Evolutionary conservation across 2,797 vertebrate species (phyloP).

Genomic region (Onychomys torridus): DNA sequence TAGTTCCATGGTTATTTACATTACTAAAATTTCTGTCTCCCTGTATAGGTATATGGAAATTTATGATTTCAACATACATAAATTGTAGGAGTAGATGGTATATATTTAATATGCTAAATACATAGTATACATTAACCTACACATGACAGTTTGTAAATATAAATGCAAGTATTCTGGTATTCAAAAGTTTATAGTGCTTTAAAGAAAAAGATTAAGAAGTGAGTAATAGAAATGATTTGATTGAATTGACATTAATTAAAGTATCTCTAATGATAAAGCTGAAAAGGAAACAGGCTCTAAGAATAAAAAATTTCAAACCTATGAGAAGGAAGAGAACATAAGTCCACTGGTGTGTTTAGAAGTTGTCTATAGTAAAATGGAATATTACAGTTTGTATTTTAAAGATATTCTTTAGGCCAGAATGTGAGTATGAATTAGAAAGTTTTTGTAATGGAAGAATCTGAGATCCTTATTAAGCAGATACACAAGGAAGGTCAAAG

Average conservation of each 20-base stretch:
- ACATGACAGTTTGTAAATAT: background rate
- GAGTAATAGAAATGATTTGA: background rate
- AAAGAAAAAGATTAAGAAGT: background rate
- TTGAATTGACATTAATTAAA: background rate
- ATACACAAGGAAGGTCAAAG: rapidly evolving
- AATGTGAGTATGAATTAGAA: background rate
- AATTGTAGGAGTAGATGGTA: background rate
- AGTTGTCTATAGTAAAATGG: background rate
- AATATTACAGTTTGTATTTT: background rate
- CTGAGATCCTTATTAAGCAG: background rate
- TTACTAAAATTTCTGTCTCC: background rate
- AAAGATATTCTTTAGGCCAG: background rate
- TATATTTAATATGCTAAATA: background rate
- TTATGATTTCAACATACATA: background rate
- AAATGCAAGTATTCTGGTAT: background rate
- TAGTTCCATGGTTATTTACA: no score
- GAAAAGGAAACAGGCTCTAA: background rate
- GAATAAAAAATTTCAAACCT: background rate
- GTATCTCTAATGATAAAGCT: background rate
- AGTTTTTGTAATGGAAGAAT: background rate
- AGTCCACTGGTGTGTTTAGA: background rate
- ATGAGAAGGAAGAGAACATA: background rate
- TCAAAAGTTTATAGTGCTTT: background rate
- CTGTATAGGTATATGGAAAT: background rate
- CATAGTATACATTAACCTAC: background rate